A percentile compares a stretch with the other conserved stretches of the same genome.
phyloP scores from a whole-genome alignment of 2,113 vertebrate genomes.

The Gadus chalcogrammus region DNA sequence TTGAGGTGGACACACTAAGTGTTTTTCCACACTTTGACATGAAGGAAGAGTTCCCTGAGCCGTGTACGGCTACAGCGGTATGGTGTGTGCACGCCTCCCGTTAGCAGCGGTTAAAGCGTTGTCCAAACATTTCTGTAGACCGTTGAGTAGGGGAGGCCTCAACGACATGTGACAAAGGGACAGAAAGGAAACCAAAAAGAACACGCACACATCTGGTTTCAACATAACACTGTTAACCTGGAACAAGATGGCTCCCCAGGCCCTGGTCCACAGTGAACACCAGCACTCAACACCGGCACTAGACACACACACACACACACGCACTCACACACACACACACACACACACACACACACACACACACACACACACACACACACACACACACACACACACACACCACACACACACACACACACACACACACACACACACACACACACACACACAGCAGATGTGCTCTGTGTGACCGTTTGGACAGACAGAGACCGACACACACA shows the following conservation, averaged over 20 bases:
- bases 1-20: too few species aligned
- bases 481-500: background rate
- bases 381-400: conserved; percentile 1
- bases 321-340: conserved; percentile 1
- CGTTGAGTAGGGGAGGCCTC: conserved; percentile 26
- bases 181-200: conserved; percentile 44
- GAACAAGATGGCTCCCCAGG: conserved; percentile 37
- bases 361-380: background rate
- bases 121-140: conserved; percentile 49
- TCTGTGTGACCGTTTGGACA: background rate
- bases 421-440: background rate
- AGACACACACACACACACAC: background rate
- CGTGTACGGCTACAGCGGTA: too few species aligned
- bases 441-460: background rate
- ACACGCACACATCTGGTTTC: conserved; percentile 61
- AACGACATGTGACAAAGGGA: conserved; percentile 44
- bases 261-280: background rate
- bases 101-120: too few species aligned
- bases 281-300: background rate
- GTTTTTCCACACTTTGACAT: too few species aligned
- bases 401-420: background rate
- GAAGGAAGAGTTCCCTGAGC: too few species aligned
- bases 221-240: conserved; percentile 40
- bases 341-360: background rate
- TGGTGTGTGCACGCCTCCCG: too few species aligned